phyloP scores from a whole-genome alignment of 1,140 invertebrate species.

The Reticulitermes speratus region DNA sequence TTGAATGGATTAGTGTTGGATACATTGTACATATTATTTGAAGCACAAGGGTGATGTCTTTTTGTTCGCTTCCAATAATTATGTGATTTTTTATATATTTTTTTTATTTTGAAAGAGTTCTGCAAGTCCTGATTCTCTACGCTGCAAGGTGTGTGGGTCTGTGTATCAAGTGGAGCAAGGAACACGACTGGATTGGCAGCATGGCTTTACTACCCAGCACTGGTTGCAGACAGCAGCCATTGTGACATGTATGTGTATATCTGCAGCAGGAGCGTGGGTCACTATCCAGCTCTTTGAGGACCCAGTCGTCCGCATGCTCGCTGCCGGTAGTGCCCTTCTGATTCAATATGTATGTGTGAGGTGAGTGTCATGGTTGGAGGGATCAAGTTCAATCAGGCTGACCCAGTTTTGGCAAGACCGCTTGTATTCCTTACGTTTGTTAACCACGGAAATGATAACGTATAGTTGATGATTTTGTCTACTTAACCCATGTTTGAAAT shows the following conservation, averaged over 20 bases:
- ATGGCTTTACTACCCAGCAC: conserved; percentile 75
- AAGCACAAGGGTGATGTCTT: too few species aligned
- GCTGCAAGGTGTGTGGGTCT: conserved; percentile 78
- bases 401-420: too few species aligned
- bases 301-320: conserved; percentile 73
- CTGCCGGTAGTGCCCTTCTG: conserved; percentile 75
- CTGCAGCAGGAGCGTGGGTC: conserved; percentile 76
- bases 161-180: conserved; percentile 59
- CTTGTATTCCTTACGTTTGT: too few species aligned
- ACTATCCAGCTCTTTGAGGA: conserved; percentile 76
- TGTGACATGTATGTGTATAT: conserved; percentile 68
- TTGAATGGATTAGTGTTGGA: too few species aligned
- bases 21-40: too few species aligned
- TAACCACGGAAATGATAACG: too few species aligned
- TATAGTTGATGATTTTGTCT: too few species aligned
- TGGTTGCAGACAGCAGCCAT: conserved; percentile 72
- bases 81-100: too few species aligned
- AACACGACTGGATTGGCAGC: conserved; percentile 69
- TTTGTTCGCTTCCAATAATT: too few species aligned
- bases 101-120: conserved; percentile 53
- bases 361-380: conserved; percentile 46
- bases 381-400: too few species aligned
- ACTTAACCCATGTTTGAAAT: too few species aligned
- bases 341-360: conserved; percentile 82
- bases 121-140: conserved; percentile 62